A percentile compares a stretch with the other conserved stretches of the same genome.
Conservation (phyloP, 2,113 vertebrate genomes). For the Podarcis raffonei region DNA sequence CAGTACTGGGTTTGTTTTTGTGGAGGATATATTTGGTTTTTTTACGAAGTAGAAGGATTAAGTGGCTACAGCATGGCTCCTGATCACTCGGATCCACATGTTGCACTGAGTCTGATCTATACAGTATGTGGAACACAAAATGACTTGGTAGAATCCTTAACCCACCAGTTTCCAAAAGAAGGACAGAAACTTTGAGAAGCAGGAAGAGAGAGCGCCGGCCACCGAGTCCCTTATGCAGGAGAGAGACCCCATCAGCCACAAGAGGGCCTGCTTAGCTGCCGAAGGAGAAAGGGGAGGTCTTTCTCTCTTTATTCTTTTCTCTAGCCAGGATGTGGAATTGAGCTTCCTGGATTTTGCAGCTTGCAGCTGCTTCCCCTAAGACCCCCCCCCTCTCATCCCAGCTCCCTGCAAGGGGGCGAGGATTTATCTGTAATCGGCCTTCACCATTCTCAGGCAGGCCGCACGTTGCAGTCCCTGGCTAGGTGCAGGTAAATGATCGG, state of each 20-base stretch:
- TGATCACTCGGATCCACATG: background rate
- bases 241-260: slow-evolving; percentile 1
- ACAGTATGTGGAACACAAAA: too few relatives aligned
- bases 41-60: background rate
- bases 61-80: background rate
- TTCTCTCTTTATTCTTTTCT: slow-evolving; percentile 22
- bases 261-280: slow-evolving; percentile 18
- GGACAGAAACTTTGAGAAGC: background rate
- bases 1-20: too few relatives aligned
- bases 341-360: slow-evolving; percentile 19
- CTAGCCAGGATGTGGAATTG: slow-evolving; percentile 29
- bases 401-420: background rate
- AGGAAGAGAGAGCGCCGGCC: too few relatives aligned
- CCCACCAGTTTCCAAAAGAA: background rate
- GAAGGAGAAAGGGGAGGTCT: background rate
- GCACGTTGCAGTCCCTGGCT: background rate
- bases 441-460: background rate
- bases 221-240: background rate
- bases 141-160: background rate
- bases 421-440: background rate
- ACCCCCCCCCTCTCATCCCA: background rate
- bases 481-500: slow-evolving; percentile 10
- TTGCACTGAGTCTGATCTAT: background rate
- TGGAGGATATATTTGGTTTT: too few relatives aligned
- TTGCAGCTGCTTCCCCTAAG: background rate